A percentile compares a stretch with the other conserved stretches of the same genome.
These are phyloP conservation scores for Eutolmus rufibarbis DNA, from an alignment of 2,888 invertebrate genomes.

Conservation along the genomic window DNA sequence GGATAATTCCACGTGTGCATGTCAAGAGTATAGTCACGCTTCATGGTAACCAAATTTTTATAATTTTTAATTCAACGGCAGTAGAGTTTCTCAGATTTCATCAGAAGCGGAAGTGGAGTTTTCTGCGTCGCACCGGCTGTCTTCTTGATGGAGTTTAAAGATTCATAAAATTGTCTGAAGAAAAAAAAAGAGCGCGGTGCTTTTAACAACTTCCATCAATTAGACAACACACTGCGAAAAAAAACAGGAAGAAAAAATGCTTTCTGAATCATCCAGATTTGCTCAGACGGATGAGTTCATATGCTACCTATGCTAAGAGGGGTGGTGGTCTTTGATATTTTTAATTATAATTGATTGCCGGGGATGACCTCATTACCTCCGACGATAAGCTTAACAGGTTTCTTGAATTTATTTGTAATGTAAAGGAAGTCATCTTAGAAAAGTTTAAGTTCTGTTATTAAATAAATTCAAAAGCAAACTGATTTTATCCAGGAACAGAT, in stretches of 20 bases:
- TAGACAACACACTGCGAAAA: neutral
- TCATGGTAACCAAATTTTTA: conserved; percentile 28
- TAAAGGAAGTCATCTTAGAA: neutral
- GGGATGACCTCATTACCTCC: neutral
- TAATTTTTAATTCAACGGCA: neutral
- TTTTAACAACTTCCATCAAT: conserved; percentile 13
- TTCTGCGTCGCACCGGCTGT: neutral
- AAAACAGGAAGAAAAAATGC: neutral
- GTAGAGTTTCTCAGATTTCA: conserved; percentile 16
- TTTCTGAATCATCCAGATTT: neutral
- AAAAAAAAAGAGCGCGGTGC: neutral
- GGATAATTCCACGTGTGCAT: neutral
- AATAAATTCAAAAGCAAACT: neutral
- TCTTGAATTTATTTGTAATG: neutral
- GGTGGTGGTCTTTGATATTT: neutral
- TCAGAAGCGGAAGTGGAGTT: conserved; percentile 17
- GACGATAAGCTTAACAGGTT: neutral
- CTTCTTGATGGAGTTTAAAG: conserved; percentile 10
- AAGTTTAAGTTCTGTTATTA: neutral
- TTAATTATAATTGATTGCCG: neutral
- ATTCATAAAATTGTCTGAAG: neutral
- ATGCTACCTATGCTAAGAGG: neutral
- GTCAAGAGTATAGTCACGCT: neutral
- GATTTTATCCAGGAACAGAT: neutral
- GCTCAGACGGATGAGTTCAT: conserved; percentile 2